These are phyloP conservation scores for Hyles lineata DNA, from an alignment of 2,888 invertebrate genomes.

Conservation along the genomic window DNA sequence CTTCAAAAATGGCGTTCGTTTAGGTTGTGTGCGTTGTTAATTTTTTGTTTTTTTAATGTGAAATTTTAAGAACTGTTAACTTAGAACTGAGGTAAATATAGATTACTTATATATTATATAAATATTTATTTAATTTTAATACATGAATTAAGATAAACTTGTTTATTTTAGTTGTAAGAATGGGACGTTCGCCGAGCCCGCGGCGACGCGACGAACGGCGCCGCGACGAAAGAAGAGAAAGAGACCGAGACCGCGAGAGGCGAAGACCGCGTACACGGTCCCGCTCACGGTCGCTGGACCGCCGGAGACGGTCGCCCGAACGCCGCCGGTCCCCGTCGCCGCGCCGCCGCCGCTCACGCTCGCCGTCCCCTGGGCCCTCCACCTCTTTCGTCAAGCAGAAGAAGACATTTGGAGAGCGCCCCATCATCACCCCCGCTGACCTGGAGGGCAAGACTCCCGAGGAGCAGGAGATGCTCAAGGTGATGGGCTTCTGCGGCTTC, in stretches of 20 bases:
- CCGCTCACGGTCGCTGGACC: slow-evolving; percentile 74
- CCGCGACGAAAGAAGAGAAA: slow-evolving; percentile 62
- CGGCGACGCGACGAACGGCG: slow-evolving; percentile 76
- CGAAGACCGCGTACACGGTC: slow-evolving; percentile 73
- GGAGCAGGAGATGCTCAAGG: slow-evolving; percentile 96
- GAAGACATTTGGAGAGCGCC: slow-evolving; percentile 84
- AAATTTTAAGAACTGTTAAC: slow-evolving; percentile 72
- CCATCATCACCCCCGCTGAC: slow-evolving; percentile 91
- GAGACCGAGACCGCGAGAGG: slow-evolving; percentile 74
- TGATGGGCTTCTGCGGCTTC: slow-evolving; percentile 99
- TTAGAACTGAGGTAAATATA: slow-evolving; percentile 67
- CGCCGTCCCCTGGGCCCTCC: slow-evolving; percentile 70
- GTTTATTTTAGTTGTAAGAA: slow-evolving; percentile 51
- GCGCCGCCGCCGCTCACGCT: slow-evolving; percentile 61
- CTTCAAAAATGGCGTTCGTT: slow-evolving; percentile 77
- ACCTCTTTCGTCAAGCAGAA: slow-evolving; percentile 72
- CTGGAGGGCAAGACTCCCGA: slow-evolving; percentile 95
- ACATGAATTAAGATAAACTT: background rate
- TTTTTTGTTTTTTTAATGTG: slow-evolving; percentile 63
- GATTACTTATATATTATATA: slow-evolving; percentile 19
- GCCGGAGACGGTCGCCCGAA: slow-evolving; percentile 77
- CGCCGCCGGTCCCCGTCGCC: slow-evolving; percentile 59
- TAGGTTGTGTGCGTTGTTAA: slow-evolving; percentile 72
- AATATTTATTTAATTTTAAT: background rate
- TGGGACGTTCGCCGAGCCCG: slow-evolving; percentile 82